phyloP scores from a whole-genome alignment of 2,888 invertebrate species.

The Lutraria lutraria region DNA sequence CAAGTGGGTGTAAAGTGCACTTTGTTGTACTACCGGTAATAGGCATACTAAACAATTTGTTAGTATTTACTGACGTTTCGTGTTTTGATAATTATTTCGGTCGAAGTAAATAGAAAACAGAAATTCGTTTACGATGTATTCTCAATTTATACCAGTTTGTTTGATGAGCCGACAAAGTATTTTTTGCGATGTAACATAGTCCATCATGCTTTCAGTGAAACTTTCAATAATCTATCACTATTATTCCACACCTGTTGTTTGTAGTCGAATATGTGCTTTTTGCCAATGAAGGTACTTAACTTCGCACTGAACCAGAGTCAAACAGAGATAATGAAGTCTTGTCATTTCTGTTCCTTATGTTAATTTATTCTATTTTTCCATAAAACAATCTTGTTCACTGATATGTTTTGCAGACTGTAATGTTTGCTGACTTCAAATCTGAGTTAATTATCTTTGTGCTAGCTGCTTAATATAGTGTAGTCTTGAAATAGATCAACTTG shows the following conservation, averaged over 20 bases:
- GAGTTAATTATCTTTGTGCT: too few species aligned
- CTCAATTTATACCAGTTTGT: not conserved
- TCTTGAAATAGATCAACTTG: too few species aligned
- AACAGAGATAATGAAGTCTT: too few species aligned
- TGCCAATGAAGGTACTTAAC: not conserved
- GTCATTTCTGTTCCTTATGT: too few species aligned
- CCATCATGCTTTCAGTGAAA: not conserved
- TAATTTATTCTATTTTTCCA: too few species aligned
- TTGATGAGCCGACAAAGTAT: not conserved
- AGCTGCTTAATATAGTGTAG: too few species aligned
- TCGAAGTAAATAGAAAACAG: not conserved
- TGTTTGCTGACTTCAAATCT: too few species aligned
- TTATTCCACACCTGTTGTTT: not conserved
- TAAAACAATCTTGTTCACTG: too few species aligned
- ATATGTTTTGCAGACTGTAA: too few species aligned
- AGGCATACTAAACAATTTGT: not conserved
- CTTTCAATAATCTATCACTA: constrained; percentile 6
- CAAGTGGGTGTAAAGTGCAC: not conserved
- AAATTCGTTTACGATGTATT: not conserved
- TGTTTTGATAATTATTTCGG: not conserved
- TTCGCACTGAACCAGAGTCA: not conserved
- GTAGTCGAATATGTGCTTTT: not conserved
- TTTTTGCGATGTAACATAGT: not conserved
- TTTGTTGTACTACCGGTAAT: not conserved
- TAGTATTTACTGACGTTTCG: not conserved